Conservation (phyloP, 2,113 vertebrate genomes). For the Percina caprodes region DNA sequence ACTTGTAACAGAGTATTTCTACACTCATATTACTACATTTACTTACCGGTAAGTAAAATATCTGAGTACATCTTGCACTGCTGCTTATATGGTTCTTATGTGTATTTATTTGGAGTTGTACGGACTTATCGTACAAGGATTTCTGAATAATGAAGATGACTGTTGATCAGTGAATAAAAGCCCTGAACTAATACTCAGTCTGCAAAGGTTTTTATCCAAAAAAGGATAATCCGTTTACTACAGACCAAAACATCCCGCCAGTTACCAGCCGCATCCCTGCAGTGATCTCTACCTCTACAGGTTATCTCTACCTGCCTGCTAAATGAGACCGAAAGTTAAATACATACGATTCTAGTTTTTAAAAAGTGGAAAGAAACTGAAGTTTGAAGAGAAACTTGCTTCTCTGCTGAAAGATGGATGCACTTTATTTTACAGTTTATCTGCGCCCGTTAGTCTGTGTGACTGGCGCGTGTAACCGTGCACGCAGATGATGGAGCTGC, state of each 20-base stretch:
- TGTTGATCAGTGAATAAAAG: not conserved
- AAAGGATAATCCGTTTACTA: not conserved
- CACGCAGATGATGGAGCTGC: not conserved
- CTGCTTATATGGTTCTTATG: not conserved
- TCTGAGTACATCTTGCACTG: not conserved
- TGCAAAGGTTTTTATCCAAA: not conserved
- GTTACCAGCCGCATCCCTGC: not conserved
- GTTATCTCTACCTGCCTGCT: not conserved
- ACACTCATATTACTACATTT: no score
- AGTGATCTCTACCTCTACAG: not conserved
- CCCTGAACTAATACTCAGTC: not conserved
- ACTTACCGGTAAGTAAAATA: not conserved
- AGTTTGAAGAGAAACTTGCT: not conserved
- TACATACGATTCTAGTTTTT: not conserved
- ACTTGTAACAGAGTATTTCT: no score
- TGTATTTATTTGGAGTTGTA: not conserved
- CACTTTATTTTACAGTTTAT: not conserved
- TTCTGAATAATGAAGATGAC: not conserved
- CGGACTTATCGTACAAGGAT: not conserved
- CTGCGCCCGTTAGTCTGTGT: not conserved
- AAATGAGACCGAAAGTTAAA: no score
- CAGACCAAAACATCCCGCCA: not conserved
- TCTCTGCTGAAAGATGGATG: not conserved
- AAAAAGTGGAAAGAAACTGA: not conserved
- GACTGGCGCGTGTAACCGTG: not conserved